Percentiles rank a stretch among this genome's conserved stretches.
Conservation (phyloP, 2,888 invertebrate genomes). For the Dicranocentrus wangi region DNA sequence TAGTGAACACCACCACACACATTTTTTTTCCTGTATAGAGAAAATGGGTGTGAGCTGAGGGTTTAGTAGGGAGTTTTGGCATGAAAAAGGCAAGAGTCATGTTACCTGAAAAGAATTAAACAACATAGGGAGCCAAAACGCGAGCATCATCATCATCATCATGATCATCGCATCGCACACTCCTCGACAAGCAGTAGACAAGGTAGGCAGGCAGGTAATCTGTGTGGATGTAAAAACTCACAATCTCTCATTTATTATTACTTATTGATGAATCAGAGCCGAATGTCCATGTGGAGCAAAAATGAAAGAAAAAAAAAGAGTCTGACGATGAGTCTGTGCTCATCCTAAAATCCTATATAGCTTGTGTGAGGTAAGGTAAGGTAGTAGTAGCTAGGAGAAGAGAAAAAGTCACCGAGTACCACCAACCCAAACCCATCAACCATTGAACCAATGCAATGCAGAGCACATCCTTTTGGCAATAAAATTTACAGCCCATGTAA, state of each 20-base stretch:
- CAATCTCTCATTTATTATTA: conserved; percentile 49
- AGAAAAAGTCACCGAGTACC: not conserved
- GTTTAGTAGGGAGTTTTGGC: conserved; percentile 26
- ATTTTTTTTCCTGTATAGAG: no score
- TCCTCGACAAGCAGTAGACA: conserved; percentile 28
- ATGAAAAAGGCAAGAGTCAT: conserved; percentile 51
- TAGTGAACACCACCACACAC: no score
- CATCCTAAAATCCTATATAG: no score
- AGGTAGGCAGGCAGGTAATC: not conserved
- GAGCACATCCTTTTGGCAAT: conserved; percentile 62
- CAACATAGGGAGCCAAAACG: conserved; percentile 23
- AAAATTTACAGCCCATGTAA: conserved; percentile 61
- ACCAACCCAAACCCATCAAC: no score
- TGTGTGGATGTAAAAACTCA: no score
- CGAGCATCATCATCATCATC: conserved; percentile 3
- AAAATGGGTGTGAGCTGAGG: conserved; percentile 56
- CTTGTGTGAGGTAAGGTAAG: no score
- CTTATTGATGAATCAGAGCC: conserved; percentile 58
- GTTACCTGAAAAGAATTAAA: conserved; percentile 46
- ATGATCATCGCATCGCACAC: conserved; percentile 15
- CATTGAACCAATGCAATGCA: conserved; percentile 51
- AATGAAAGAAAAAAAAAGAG: conserved; percentile 11
- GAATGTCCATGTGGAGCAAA: conserved; percentile 36
- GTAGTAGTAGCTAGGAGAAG: no score
- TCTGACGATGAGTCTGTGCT: not conserved